Evolutionary conservation across 2,888 invertebrate species (phyloP).

Genomic region (Neoitamus cyanurus): DNA sequence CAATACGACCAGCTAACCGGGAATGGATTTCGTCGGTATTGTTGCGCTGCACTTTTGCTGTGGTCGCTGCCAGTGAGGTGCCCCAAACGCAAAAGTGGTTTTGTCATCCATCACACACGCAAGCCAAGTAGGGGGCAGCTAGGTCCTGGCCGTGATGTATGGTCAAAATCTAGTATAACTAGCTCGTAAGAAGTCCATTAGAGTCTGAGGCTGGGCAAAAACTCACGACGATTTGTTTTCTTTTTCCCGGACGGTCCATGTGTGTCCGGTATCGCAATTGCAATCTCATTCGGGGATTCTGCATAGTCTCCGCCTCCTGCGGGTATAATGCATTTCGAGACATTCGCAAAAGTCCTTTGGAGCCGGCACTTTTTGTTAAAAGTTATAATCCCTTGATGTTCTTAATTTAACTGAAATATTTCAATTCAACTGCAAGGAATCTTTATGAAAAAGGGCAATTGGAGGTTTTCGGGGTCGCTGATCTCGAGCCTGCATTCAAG

Average conservation of each 20-base stretch:
- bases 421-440: too few relatives aligned
- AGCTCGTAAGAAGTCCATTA: slow-evolving; percentile 31
- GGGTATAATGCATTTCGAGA: background rate
- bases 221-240: background rate
- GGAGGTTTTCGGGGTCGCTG: too few relatives aligned
- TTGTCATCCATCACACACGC: slow-evolving; percentile 33
- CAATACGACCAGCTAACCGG: background rate
- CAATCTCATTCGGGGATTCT: background rate
- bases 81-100: background rate
- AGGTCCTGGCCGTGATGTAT: slow-evolving; percentile 4
- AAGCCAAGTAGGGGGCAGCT: background rate
- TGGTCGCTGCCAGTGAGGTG: background rate
- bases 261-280: background rate
- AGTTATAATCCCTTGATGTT: too few relatives aligned
- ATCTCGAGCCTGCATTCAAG: too few relatives aligned
- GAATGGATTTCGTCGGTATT: slow-evolving; percentile 13
- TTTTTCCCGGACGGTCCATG: background rate
- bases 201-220: background rate
- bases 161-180: slow-evolving; percentile 12
- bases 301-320: background rate
- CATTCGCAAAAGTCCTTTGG: background rate
- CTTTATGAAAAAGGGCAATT: too few relatives aligned
- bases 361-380: background rate
- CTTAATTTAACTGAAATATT: too few relatives aligned
- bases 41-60: background rate